Percentiles rank a stretch among this genome's conserved stretches.
These are phyloP conservation scores for Drosophila kepulauana DNA, from an alignment of 1,140 invertebrate species.

Conservation along the genomic window DNA sequence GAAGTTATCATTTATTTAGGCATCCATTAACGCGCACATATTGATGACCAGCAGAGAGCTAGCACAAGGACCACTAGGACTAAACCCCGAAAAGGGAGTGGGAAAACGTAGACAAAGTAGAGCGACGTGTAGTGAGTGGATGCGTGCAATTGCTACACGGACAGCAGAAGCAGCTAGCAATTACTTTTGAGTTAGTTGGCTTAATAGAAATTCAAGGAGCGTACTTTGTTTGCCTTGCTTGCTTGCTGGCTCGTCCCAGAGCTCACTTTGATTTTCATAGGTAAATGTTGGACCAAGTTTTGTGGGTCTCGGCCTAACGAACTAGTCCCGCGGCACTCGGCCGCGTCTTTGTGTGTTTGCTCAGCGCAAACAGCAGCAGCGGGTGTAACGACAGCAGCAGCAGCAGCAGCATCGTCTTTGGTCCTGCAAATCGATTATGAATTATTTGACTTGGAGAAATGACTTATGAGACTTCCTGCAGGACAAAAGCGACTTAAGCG, in stretches of 20 bases:
- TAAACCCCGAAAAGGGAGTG: not conserved
- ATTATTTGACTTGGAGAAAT: slow-evolving; percentile 83
- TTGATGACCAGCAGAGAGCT: slow-evolving; percentile 58
- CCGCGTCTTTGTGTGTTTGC: slow-evolving; percentile 43
- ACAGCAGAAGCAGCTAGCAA: slow-evolving; percentile 42
- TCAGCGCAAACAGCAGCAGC: slow-evolving; percentile 15
- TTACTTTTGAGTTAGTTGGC: slow-evolving; percentile 82
- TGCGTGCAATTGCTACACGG: slow-evolving; percentile 56
- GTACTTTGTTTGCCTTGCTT: slow-evolving; percentile 74
- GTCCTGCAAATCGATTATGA: slow-evolving; percentile 79
- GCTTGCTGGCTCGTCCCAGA: slow-evolving; percentile 51
- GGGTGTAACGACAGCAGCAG: not conserved
- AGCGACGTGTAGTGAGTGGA: not conserved
- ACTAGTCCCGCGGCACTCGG: slow-evolving; percentile 52
- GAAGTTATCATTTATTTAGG: slow-evolving; percentile 83
- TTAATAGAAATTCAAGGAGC: slow-evolving; percentile 81
- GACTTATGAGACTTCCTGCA: slow-evolving; percentile 78
- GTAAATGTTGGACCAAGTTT: slow-evolving; percentile 71
- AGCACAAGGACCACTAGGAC: not conserved
- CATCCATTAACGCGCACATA: slow-evolving; percentile 81
- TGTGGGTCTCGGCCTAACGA: slow-evolving; percentile 49
- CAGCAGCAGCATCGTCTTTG: not conserved
- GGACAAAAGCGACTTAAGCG: slow-evolving; percentile 52
- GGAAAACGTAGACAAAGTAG: not conserved
- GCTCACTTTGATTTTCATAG: slow-evolving; percentile 81